Evolutionary conservation across 2,888 invertebrate species (phyloP).

Genomic region (Pherbina coryleti): DNA sequence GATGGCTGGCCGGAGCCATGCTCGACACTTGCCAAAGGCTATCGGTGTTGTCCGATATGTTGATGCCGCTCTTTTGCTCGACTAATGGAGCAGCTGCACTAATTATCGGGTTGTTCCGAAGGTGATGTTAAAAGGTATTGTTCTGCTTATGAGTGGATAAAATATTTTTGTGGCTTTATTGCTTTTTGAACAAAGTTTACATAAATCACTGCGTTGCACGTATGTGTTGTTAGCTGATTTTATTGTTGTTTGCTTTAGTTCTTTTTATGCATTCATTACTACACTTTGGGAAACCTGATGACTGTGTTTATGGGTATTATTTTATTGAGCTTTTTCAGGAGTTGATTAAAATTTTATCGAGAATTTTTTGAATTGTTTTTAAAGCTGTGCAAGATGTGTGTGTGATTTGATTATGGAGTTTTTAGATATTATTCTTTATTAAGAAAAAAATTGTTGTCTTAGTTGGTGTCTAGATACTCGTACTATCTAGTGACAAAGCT

Average conservation of each 20-base stretch:
- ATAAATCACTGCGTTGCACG: conserved; percentile 15
- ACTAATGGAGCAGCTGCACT: conserved; percentile 13
- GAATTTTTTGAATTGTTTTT: too few relatives aligned
- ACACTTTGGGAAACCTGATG: neutral
- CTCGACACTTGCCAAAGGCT: conserved; percentile 61
- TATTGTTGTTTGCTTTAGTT: neutral
- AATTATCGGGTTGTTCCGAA: neutral
- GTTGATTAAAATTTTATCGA: too few relatives aligned
- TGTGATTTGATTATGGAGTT: too few relatives aligned
- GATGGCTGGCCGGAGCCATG: conserved; percentile 45
- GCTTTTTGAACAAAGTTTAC: neutral
- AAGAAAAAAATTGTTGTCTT: too few relatives aligned
- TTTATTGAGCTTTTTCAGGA: too few relatives aligned
- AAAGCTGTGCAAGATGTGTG: too few relatives aligned
- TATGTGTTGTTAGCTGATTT: neutral
- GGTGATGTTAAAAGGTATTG: neutral
- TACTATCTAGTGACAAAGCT: too few relatives aligned
- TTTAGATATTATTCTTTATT: too few relatives aligned
- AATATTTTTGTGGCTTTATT: neutral
- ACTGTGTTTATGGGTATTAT: neutral
- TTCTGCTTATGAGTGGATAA: neutral
- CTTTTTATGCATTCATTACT: neutral
- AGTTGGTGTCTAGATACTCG: too few relatives aligned
- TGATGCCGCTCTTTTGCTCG: conserved; percentile 50
- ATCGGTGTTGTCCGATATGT: conserved; percentile 65